Evolutionary conservation across 1,140 invertebrate genomes (phyloP), one percentile per base, ranked within the genome.

Genomic region (Microplitis mediator): DNA sequence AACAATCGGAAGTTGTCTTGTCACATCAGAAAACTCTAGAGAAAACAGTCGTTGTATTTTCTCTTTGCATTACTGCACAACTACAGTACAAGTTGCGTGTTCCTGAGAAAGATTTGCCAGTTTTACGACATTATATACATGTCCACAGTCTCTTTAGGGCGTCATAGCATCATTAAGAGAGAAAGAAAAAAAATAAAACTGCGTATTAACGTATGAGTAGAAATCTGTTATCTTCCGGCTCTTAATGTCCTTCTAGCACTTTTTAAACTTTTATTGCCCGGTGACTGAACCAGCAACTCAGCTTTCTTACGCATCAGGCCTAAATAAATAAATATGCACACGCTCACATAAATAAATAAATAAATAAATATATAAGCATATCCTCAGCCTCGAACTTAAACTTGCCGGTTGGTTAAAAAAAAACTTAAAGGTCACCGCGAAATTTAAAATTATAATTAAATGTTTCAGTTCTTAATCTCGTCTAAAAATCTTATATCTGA

Each of bases 181-280:
- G 61, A 34, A 23, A 35, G 61, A 36, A 34, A 70, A 45, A 50
- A 31, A 34, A 16, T 23, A 34, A 13, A 74, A 74, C 67, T 34
- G 60, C 32, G 72, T 64, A 58, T 66, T 45, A 54, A 67, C 63
- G 31, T 63, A 34, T 11, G 52, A 56, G 39, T 45, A 45, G 39
- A 45, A 45, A 45, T 45, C 39, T 9, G 39, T 11, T 45, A 45
- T 45, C 39, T 45, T 45, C 39, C 39, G 39, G 39, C 39, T 45
- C 39, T 45, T 45, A 45, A 45, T 45, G 39, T 45, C 39, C 39
- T 11, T 45, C 39, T 45, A 45, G 39, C 39, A 45, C 39, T 45
- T 45, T 23, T 45, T 9, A 45, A 45, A 45, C 39, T 9, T 61
- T 13, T 23, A 52, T n/a, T 66, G 51, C 45, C 51, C 23, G 16